Conservation (phyloP, 2,113 vertebrate genomes). For the Accipiter virgatus region DNA sequence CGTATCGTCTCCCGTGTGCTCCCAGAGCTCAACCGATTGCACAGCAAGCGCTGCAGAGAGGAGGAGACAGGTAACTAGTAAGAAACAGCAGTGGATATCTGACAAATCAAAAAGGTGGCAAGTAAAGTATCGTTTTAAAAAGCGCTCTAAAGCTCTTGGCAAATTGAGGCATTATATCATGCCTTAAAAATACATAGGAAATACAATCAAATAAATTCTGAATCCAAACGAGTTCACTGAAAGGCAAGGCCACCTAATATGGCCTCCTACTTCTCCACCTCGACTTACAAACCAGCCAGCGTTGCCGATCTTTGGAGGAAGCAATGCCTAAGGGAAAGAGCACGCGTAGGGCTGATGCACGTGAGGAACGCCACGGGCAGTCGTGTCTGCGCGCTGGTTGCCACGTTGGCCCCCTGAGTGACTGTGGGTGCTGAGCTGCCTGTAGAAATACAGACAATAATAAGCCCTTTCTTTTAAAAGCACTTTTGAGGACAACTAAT, state of each 20-base stretch:
- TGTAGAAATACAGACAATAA: background rate
- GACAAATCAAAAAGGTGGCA: background rate
- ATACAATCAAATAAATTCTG: background rate
- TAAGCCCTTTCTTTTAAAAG: background rate
- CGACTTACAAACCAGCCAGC: background rate
- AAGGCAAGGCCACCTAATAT: background rate
- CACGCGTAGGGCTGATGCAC: accelerated
- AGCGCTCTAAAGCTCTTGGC: background rate
- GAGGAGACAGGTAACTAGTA: background rate
- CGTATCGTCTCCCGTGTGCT: background rate
- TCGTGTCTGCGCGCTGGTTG: accelerated
- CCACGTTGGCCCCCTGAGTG: background rate
- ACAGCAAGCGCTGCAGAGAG: background rate
- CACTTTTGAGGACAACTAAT: background rate
- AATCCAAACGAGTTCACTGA: background rate
- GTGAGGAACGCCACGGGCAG: accelerated
- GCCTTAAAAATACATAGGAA: background rate
- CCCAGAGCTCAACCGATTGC: background rate
- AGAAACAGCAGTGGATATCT: background rate
- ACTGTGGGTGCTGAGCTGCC: background rate
- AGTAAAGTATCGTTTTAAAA: background rate
- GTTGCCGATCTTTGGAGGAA: background rate
- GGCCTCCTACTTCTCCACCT: background rate
- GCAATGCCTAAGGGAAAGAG: background rate
- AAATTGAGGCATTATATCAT: background rate